Base-by-base conservation (phyloP, 2,113 vertebrate genomes). In the Anthoscopus minutus region DNA sequence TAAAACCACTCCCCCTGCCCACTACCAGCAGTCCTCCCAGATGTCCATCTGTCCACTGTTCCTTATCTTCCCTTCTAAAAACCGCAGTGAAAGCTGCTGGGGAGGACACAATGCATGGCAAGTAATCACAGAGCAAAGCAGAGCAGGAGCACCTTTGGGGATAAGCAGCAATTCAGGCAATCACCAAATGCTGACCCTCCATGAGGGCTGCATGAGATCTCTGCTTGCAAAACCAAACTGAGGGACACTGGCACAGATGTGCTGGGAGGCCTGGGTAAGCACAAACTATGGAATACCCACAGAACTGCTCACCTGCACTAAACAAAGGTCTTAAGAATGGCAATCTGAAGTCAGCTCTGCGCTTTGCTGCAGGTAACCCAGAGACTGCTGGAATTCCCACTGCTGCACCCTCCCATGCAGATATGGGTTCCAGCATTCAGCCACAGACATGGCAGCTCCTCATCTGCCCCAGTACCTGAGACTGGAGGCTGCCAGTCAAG, bases 51-150 rank as follows among this genome's bases (percentile, higher is more conserved):
- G 58, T 15, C 24, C 5, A 4, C 47, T 47, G 21, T 4, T 66
- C 44, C 65, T 45, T 18, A 61, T 15, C 35, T 31, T 78, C 40
- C 56, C 37, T 61, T 50, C 61, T 8, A 30, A 38, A 71, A 92
- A 21, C 47, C 4, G 4, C 8, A 8, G 65, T 1, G 7, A 83
- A 84, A 72, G 62, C 50, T 64, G n/a, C 69, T 35, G 62, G 50
- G 69, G 42, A 86, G 60, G 33, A 24, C 19, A 64, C 21, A n/a
- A 6, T 0, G 0, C 0, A 0, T 57, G 25, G 37, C 45, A 58
- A n/a, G 15, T 56, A 80, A 85, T 86, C 50, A 88, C 56, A 94
- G 44, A 62, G 70, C 62, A 91, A 47, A 70, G 58, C 28, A 54
- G 76, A 78, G 44, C 66, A 88, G 48, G 54, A 50, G 33, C 48